Conservation (phyloP, 92 coral and sea anemone genomes). For the Muricea muricata region DNA sequence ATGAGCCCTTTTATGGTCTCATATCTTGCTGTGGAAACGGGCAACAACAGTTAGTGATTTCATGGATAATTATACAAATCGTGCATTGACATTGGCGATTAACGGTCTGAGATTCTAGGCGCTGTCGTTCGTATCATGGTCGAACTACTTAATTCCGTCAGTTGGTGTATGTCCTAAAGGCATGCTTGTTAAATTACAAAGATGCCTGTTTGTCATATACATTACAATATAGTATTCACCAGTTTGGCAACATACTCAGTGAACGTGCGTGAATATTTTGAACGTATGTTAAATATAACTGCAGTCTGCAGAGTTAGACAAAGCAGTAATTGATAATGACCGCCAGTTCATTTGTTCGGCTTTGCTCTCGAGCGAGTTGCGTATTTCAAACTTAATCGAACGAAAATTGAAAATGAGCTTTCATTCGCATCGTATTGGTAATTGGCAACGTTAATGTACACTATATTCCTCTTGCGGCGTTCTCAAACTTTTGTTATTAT, state of each 20-base stretch:
- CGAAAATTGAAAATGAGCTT: too few species aligned
- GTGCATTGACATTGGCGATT: not conserved
- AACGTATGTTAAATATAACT: not conserved
- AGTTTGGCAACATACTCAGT: not conserved
- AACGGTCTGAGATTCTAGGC: too few species aligned
- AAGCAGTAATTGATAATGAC: not conserved
- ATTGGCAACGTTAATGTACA: too few species aligned
- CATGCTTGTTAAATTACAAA: not conserved
- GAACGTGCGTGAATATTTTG: not conserved
- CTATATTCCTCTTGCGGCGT: too few species aligned
- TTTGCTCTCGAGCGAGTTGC: not conserved
- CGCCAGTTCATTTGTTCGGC: not conserved
- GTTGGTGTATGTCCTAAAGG: not conserved
- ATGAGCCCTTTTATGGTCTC: slow-evolving; percentile 2
- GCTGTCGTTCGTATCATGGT: too few species aligned
- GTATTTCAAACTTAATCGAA: too few species aligned
- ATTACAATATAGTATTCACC: not conserved
- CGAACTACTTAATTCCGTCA: not conserved
- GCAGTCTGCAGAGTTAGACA: not conserved
- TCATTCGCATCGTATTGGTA: too few species aligned
- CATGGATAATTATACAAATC: not conserved
- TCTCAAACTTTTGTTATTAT: not conserved
- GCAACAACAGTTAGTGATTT: not conserved
- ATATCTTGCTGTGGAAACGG: slow-evolving; percentile 3
- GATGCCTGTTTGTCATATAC: not conserved